Evolutionary conservation across 1,140 invertebrate species (phyloP).

Genomic region (Drosophila eugracilis): DNA sequence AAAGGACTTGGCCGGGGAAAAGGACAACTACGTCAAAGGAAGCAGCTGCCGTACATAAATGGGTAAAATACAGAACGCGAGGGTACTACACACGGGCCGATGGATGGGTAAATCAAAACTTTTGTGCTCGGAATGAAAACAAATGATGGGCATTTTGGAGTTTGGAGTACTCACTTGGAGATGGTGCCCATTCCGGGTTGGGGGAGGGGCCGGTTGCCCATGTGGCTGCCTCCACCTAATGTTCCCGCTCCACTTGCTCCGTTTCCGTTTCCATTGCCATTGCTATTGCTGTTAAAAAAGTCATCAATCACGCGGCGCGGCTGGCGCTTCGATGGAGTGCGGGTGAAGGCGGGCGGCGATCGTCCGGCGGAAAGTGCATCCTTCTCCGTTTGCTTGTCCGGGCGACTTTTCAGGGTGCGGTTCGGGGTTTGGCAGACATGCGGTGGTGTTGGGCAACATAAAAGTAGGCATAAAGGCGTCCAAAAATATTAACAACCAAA

Average conservation of each 20-base stretch:
- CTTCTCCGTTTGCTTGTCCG: constrained; percentile 88
- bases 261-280: constrained; percentile 5
- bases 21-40: constrained; percentile 71
- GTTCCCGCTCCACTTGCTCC: constrained; percentile 13
- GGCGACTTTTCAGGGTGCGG: constrained; percentile 85
- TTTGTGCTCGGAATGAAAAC: constrained; percentile 81
- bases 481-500: constrained; percentile 76
- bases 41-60: constrained; percentile 32
- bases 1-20: constrained; percentile 18
- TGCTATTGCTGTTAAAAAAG: constrained; percentile 84
- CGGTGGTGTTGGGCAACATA: constrained; percentile 65
- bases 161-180: constrained; percentile 73
- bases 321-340: constrained; percentile 95
- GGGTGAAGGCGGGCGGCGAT: constrained; percentile 92
- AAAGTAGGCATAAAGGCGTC: constrained; percentile 78
- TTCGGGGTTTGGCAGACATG: constrained; percentile 54
- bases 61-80: constrained; percentile 18
- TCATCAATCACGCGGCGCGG: constrained; percentile 91
- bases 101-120: constrained; percentile 76
- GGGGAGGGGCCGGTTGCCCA: constrained; percentile 67
- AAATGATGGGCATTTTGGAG: constrained; percentile 75
- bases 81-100: constrained; percentile 13
- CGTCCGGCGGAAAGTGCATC: constrained; percentile 87
- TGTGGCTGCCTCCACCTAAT: constrained; percentile 38
- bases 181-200: constrained; percentile 66